Base-by-base conservation (phyloP, 2,113 vertebrate species). In the Pseudolaguvia tuberculata region DNA sequence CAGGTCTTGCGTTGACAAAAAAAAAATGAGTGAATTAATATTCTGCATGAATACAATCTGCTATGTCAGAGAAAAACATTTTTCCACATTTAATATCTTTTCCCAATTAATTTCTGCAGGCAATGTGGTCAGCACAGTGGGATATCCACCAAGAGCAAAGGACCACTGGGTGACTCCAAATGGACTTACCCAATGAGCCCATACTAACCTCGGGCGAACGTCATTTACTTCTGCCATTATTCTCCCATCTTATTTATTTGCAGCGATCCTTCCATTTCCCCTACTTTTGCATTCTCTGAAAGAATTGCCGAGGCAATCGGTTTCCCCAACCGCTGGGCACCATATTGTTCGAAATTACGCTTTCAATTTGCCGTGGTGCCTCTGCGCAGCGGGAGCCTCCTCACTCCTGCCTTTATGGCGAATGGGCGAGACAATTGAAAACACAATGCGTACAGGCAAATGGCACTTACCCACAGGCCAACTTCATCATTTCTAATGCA, bases 311-410 rank as follows among this genome's bases (percentile, higher is more conserved):
- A 82, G 82, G 83, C 87, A 88, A 88, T 89, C 83, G 83, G 76
- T 83, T 84, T 74, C 76, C 82, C 79, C 75, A 31, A 84, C 87
- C 15, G 78, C 87, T 87, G 85, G 82, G 87, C 74, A 79, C 73
- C 79, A 79, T 84, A 89, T 86, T 91, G 85, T 88, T 80, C 83
- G 86, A 90, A 91, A 91, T 90, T 87, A 89, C 80, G 81, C 84
- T 89, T 90, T 90, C 89, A 88, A 89, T 91, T 87, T 89, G 84
- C 83, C 69, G 71, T 52, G 53, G 21, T 70, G 63, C 78, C 67
- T 79, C 67, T 31, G 27, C 79, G 76, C 79, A 83, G 76, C 75
- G 69, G 84, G 79, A 80, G 50, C 42, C 76, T 61, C 75, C 66
- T 56, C 66, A 51, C 56, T 70, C 77, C 81, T 83, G 81, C 82